These are phyloP conservation scores for Belonocnema kinseyi DNA, from an alignment of 1,140 invertebrate genomes.

Conservation along the genomic window DNA sequence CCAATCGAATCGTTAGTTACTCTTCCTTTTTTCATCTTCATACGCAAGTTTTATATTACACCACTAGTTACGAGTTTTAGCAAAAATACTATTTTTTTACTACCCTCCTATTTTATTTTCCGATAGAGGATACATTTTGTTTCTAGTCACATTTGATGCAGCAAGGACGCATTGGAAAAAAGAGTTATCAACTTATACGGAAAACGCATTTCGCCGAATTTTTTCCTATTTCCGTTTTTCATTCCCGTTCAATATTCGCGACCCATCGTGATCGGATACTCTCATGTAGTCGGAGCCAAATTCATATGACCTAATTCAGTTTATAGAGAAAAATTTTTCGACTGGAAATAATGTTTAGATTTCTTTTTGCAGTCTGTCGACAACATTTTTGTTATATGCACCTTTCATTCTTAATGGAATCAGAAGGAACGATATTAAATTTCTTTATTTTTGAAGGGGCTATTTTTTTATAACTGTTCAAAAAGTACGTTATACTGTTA, in stretches of 20 bases:
- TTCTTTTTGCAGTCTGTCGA: not conserved
- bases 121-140: not conserved
- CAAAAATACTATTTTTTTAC: not conserved
- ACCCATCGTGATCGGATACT: constrained; percentile 13
- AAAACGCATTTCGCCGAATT: constrained; percentile 7
- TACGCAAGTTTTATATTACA: not conserved
- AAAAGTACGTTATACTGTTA: too few relatives aligned
- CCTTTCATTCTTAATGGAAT: too few relatives aligned
- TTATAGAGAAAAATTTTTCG: not conserved
- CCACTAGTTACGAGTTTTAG: not conserved
- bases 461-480: too few relatives aligned
- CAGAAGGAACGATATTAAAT: too few relatives aligned
- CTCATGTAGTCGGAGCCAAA: not conserved
- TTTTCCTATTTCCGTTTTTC: constrained; percentile 11
- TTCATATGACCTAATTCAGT: not conserved
- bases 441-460: too few relatives aligned
- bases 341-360: not conserved
- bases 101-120: not conserved
- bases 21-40: not conserved
- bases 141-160: not conserved
- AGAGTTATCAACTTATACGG: constrained; percentile 13
- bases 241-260: not conserved
- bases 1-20: constrained; percentile 33
- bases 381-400: too few relatives aligned
- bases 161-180: not conserved